phyloP scores from a whole-genome alignment of 2,888 invertebrate species.

The Netelia melanura region DNA sequence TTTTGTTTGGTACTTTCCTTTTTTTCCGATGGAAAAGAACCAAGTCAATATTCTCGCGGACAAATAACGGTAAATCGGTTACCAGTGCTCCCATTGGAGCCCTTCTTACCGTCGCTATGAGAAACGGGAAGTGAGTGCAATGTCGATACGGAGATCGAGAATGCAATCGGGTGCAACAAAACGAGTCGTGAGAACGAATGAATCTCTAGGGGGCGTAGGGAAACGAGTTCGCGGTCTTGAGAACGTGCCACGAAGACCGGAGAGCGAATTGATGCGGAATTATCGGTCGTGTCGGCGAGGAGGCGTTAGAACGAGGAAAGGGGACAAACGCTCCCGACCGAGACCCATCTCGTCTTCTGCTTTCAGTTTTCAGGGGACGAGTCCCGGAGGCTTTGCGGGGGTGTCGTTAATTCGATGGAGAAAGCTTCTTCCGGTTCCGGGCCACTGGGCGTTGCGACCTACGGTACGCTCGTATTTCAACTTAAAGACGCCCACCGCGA shows the following conservation, averaged over 20 bases:
- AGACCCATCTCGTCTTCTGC: slow-evolving; percentile 47
- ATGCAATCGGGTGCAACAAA: slow-evolving; percentile 3
- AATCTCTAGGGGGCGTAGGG: slow-evolving; percentile 34
- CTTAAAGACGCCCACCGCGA: slow-evolving; percentile 92
- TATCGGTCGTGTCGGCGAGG: slow-evolving; percentile 37
- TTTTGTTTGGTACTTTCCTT: neutral
- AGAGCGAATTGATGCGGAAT: slow-evolving; percentile 58
- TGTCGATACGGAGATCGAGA: slow-evolving; percentile 25
- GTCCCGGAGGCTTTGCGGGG: slow-evolving; percentile 88
- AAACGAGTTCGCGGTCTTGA: slow-evolving; percentile 24
- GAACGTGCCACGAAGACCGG: slow-evolving; percentile 36
- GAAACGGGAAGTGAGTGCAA: slow-evolving; percentile 15
- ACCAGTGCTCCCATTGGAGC: neutral
- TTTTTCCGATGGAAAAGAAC: neutral
- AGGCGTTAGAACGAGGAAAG: too few species aligned
- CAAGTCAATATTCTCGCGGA: neutral
- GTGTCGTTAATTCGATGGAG: slow-evolving; percentile 78
- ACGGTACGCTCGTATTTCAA: slow-evolving; percentile 92
- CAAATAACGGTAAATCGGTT: neutral
- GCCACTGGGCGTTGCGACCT: slow-evolving; percentile 86
- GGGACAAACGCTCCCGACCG: neutral
- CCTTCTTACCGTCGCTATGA: neutral
- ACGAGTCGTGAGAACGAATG: slow-evolving; percentile 50
- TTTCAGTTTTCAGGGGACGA: slow-evolving; percentile 91
- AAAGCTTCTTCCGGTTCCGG: slow-evolving; percentile 81